phyloP scores from a whole-genome alignment of 2,113 vertebrate genomes.

The Cynoglossus semilaevis region DNA sequence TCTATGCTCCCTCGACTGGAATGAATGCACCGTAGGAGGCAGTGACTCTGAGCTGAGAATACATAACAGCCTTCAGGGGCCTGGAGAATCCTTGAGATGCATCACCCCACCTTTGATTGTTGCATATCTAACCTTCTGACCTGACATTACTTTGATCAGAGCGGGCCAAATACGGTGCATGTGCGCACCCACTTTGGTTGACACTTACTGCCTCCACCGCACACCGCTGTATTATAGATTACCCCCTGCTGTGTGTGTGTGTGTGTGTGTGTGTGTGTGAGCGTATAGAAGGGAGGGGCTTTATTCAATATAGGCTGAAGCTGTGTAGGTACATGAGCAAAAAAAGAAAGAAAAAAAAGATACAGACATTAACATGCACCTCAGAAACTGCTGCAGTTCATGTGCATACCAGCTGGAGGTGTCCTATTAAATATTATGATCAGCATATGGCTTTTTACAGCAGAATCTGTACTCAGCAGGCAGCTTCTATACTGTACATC shows the following conservation, averaged over 20 bases:
- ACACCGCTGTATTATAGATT: slow-evolving; percentile 63
- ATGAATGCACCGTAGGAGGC: neutral
- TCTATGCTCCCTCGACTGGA: slow-evolving; percentile 10
- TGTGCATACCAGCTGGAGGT: slow-evolving; percentile 24
- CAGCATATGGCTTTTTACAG: slow-evolving; percentile 23
- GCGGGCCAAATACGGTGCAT: slow-evolving; percentile 16
- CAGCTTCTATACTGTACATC: slow-evolving; percentile 13
- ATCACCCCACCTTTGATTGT: slow-evolving; percentile 46
- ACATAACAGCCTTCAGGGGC: neutral
- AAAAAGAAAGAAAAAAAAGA: slow-evolving; percentile 6
- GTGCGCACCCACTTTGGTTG: slow-evolving; percentile 19
- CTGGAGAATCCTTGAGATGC: slow-evolving; percentile 13
- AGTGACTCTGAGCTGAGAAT: slow-evolving; percentile 21
- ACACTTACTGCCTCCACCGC: slow-evolving; percentile 39
- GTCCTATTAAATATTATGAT: slow-evolving; percentile 36
- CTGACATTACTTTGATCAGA: slow-evolving; percentile 51
- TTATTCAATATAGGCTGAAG: slow-evolving; percentile 35
- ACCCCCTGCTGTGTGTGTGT: slow-evolving; percentile 3
- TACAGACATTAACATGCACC: slow-evolving; percentile 60
- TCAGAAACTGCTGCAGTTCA: slow-evolving; percentile 45
- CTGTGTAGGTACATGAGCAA: slow-evolving; percentile 34
- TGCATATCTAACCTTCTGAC: slow-evolving; percentile 54
- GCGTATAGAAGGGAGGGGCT: slow-evolving; percentile 11
- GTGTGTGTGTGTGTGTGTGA: slow-evolving; percentile 6
- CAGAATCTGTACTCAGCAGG: slow-evolving; percentile 9